A percentile compares a stretch with the other conserved stretches of the same genome.
Evolutionary conservation across 2,797 vertebrate species (phyloP).

Genomic region (Liparis tanakae): DNA sequence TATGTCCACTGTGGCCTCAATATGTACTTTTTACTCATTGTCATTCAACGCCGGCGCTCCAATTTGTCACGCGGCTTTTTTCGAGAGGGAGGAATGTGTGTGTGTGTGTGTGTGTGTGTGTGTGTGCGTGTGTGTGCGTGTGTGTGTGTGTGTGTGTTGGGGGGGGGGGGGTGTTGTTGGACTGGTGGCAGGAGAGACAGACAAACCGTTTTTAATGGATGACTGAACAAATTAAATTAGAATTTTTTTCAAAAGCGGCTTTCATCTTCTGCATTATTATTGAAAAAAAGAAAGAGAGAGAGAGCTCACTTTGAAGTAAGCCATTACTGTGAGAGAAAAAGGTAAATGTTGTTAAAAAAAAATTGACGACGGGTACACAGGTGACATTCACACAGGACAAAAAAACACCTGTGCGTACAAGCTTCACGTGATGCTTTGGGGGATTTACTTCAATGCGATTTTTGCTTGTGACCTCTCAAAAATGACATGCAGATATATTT

Average conservation of each 20-base stretch:
- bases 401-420: conserved; percentile 26
- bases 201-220: conserved; percentile 82
- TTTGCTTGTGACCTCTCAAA: conserved; percentile 29
- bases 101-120: too few species aligned
- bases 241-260: conserved; percentile 82
- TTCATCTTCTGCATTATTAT: conserved; percentile 79
- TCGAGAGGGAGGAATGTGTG: conserved; percentile 17
- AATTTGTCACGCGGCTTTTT: conserved; percentile 82
- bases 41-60: conserved; percentile 76
- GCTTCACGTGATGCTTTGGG: background rate
- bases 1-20: conserved; percentile 81
- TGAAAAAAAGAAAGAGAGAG: conserved; percentile 65
- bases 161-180: conserved; percentile 10
- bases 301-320: conserved; percentile 72
- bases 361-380: conserved; percentile 24
- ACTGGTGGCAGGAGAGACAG: conserved; percentile 63
- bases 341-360: conserved; percentile 65
- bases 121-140: too few species aligned
- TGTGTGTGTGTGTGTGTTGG: too few species aligned
- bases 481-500: conserved; percentile 48
- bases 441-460: conserved; percentile 6
- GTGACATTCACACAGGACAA: conserved; percentile 10
- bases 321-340: conserved; percentile 63
- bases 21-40: conserved; percentile 79
- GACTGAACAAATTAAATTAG: conserved; percentile 86